phyloP scores from a whole-genome alignment of 2,888 invertebrate genomes.

The Tipula unca region DNA sequence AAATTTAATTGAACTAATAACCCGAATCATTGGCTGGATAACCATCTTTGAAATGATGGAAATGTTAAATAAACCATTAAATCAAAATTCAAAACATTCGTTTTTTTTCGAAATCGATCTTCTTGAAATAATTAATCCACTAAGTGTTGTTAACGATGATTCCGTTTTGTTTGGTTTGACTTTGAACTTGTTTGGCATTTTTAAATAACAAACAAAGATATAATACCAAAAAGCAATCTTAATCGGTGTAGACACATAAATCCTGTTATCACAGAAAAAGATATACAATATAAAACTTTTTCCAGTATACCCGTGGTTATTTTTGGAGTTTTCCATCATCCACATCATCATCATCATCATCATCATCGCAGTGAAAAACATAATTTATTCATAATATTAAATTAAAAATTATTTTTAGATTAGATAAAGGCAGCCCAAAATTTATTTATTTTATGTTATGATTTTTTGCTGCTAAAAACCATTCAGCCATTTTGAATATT shows the following conservation, averaged over 20 bases:
- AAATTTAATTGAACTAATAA: too few relatives aligned
- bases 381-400: slow-evolving; percentile 14
- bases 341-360: not conserved
- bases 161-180: too few relatives aligned
- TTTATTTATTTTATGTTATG: not conserved
- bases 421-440: not conserved
- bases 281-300: not conserved
- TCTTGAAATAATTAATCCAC: too few relatives aligned
- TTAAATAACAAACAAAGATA: too few relatives aligned
- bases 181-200: too few relatives aligned
- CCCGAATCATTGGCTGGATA: too few relatives aligned
- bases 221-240: not conserved
- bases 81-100: too few relatives aligned
- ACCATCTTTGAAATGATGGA: too few relatives aligned
- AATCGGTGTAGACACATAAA: not conserved
- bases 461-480: not conserved
- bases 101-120: too few relatives aligned
- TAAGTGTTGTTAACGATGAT: too few relatives aligned
- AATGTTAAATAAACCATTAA: too few relatives aligned
- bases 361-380: not conserved
- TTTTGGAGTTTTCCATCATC: not conserved
- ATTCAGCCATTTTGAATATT: slow-evolving; percentile 14
- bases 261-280: not conserved
- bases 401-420: slow-evolving; percentile 14
- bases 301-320: not conserved